Evolutionary conservation across 2,797 vertebrate genomes (phyloP), one percentile per base, ranked within the genome.

Genomic region (Chaenodraco wilsoni): DNA sequence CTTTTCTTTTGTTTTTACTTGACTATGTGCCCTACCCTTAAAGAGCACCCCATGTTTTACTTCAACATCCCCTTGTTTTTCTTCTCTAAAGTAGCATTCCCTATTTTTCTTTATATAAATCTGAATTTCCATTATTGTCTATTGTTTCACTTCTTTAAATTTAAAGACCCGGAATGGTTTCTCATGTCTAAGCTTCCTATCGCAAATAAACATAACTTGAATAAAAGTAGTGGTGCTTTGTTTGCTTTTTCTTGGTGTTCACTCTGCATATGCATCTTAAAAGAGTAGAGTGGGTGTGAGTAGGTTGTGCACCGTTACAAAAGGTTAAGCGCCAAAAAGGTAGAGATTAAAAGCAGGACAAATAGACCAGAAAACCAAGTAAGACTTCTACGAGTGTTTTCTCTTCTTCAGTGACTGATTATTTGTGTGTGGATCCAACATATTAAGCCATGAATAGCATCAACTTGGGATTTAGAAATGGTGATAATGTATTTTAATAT

Each of bases 211-310:
- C 17, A 45, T 5, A 27, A 52, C 33, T 10, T 46, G 11, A 45
- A 23, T 37, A 48, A 49, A n/a, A 41, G 11, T 41, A 11, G 3
- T 37, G 50, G 9, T 5, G 5, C 33, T 37, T 37, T 37, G 33
- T 37, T 23, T 12, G n/a, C 5, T 21, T 6, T 19, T 33, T 16
- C n/a, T 51, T 70, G 19, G 17, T 64, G 17, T 23, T 71, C 27
- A 37, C 58, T 57, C 65, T n/a, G 46, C 14, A 49, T 13, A 41
- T 48, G 19, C 52, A 43, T 60, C 31, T 51, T 17, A 27, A 55
- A 45, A 10, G 2, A 1, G 62, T 15, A 31, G 37, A 43, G 63
- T 21, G 27, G 56, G 56, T 11, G 48, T 46, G 41, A 54, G 48
- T 27, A 27, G 56, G 49, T 74, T 19, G 23, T 27, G 41, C 15